Evolutionary conservation across 2,797 vertebrate genomes (phyloP).

Genomic region (Enteromius fasciolatus): DNA sequence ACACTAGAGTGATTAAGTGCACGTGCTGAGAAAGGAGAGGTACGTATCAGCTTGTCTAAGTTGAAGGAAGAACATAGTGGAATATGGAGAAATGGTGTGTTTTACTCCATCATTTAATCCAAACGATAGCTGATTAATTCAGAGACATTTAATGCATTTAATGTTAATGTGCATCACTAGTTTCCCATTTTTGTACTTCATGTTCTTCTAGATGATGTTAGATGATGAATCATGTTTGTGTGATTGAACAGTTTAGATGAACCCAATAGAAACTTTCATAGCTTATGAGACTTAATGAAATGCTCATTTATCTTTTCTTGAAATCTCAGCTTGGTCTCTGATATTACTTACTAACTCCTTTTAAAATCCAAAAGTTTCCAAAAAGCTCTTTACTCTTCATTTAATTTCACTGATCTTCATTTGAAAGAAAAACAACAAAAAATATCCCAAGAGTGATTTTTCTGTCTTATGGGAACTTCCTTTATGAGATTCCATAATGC

Average conservation of each 20-base stretch:
- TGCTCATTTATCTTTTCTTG: not conserved
- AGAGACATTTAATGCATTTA: too few relatives aligned
- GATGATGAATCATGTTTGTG: not conserved
- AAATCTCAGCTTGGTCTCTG: not conserved
- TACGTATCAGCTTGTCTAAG: too few relatives aligned
- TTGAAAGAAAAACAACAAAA: not conserved
- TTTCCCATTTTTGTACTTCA: not conserved
- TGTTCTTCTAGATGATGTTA: not conserved
- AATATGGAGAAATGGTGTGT: too few relatives aligned
- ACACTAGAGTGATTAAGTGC: too few relatives aligned
- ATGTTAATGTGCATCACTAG: too few relatives aligned
- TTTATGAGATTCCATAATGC: conserved; percentile 6
- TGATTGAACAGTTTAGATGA: not conserved
- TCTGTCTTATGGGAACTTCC: not conserved
- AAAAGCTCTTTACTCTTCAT: not conserved
- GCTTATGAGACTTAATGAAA: not conserved
- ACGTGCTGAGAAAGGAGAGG: too few relatives aligned
- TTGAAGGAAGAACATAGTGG: too few relatives aligned
- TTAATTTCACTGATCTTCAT: not conserved
- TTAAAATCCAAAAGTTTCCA: not conserved
- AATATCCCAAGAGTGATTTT: not conserved
- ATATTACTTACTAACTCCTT: not conserved
- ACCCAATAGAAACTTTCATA: not conserved
- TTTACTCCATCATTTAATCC: too few relatives aligned
- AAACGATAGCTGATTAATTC: too few relatives aligned